phyloP scores from a whole-genome alignment of 2,888 invertebrate species.

The Tachina fera region DNA sequence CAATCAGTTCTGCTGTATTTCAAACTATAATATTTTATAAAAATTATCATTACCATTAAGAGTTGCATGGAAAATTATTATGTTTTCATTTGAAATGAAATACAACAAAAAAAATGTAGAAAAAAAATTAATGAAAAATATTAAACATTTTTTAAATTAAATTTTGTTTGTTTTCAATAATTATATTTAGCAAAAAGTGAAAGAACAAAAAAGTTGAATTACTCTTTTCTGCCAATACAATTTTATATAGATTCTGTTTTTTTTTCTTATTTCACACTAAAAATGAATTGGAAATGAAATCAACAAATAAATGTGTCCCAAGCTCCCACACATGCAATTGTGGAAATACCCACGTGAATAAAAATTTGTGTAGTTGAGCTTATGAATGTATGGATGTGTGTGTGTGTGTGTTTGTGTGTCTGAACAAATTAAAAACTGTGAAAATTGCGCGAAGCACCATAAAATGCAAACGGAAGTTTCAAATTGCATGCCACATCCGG shows the following conservation, averaged over 20 bases:
- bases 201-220: conserved; percentile 36
- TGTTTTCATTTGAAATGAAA: conserved; percentile 20
- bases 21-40: background rate
- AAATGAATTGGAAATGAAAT: conserved; percentile 70
- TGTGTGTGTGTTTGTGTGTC: conserved; percentile 32
- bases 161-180: conserved; percentile 69
- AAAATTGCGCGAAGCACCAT: conserved; percentile 70
- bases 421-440: conserved; percentile 70
- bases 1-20: background rate
- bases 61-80: background rate
- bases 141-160: conserved; percentile 49
- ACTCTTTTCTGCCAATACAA: conserved; percentile 15
- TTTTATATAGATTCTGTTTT: background rate
- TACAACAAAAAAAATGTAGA: background rate
- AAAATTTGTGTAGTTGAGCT: conserved; percentile 12
- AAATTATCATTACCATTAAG: background rate
- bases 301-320: conserved; percentile 69
- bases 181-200: conserved; percentile 51
- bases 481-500: conserved; percentile 72
- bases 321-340: conserved; percentile 59
- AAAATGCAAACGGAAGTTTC: conserved; percentile 71
- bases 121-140: conserved; percentile 42
- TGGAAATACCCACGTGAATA: conserved; percentile 56
- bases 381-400: conserved; percentile 1
- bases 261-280: conserved; percentile 55